These are phyloP conservation scores for Erpetoichthys calabaricus DNA, from an alignment of 2,797 vertebrate genomes.

Conservation along the genomic window DNA sequence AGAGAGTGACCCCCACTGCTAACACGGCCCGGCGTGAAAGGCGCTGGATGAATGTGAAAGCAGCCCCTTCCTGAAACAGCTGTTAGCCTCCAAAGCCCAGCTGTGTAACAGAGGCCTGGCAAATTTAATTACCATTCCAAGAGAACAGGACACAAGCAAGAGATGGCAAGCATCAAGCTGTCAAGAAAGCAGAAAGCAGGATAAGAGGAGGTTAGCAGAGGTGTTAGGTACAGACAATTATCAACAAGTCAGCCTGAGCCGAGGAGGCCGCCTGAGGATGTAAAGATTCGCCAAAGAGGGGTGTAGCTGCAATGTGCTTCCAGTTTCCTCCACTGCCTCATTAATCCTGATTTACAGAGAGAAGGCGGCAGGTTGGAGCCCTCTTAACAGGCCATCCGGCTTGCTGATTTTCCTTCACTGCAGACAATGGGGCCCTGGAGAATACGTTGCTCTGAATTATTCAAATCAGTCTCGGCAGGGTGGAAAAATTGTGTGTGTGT, in stretches of 20 bases:
- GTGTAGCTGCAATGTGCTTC: conserved; percentile 26
- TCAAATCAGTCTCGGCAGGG: conserved; percentile 29
- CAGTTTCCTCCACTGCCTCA: conserved; percentile 34
- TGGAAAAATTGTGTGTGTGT: conserved; percentile 13
- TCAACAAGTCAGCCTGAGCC: conserved; percentile 22
- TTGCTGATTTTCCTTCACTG: conserved; percentile 60
- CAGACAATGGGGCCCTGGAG: conserved; percentile 42
- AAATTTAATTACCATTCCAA: conserved; percentile 64
- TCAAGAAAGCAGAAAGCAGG: conserved; percentile 16
- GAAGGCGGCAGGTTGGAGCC: conserved; percentile 39
- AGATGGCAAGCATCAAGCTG: conserved; percentile 38
- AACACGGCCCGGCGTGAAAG: no score
- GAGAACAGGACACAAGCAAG: conserved; percentile 49
- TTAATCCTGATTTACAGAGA: conserved; percentile 57
- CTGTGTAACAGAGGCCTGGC: conserved; percentile 2
- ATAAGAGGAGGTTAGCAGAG: conserved; percentile 6
- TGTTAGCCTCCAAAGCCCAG: no score
- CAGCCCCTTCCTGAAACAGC: conserved; percentile 14
- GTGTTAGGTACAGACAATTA: conserved; percentile 22
- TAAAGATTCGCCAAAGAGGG: conserved; percentile 24
- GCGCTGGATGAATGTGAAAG: no score
- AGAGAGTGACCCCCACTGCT: no score
- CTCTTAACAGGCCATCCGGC: conserved; percentile 42
- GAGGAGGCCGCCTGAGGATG: conserved; percentile 29
- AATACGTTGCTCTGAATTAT: conserved; percentile 39